phyloP scores from a whole-genome alignment of 2,888 invertebrate genomes.

The Calliopum simillimum region DNA sequence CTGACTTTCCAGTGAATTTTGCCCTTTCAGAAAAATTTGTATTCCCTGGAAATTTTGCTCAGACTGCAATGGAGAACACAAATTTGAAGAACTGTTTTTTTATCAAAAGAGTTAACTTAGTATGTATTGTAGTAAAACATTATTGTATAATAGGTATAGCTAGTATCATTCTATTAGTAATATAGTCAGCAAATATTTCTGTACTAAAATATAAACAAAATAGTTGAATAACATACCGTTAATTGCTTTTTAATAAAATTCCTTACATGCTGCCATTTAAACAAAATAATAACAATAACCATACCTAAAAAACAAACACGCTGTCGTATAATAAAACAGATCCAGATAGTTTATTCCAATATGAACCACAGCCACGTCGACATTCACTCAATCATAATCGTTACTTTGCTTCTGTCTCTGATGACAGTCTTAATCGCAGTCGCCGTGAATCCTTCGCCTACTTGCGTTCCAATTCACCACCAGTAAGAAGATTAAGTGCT shows the following conservation, averaged over 20 bases:
- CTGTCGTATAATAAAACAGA: conserved; percentile 35
- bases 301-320: conserved; percentile 1
- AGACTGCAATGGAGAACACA: too few relatives aligned
- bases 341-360: conserved; percentile 38
- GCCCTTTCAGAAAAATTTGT: too few relatives aligned
- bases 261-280: conserved; percentile 56
- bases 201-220: background rate
- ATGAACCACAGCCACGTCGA: conserved; percentile 44
- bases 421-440: conserved; percentile 64
- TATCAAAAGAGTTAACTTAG: too few relatives aligned
- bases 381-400: conserved; percentile 54
- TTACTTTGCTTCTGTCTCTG: conserved; percentile 63
- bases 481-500: conserved; percentile 59
- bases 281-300: conserved; percentile 31
- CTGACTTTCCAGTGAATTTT: too few relatives aligned
- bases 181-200: conserved; percentile 3
- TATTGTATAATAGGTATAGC: too few relatives aligned
- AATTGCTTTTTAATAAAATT: conserved; percentile 37
- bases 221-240: conserved; percentile 19
- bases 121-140: too few relatives aligned
- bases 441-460: conserved; percentile 57
- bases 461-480: conserved; percentile 54
- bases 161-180: too few relatives aligned
- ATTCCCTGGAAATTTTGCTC: too few relatives aligned
- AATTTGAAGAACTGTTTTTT: too few relatives aligned